These are phyloP conservation scores for Ischnus inquisitorius DNA, from an alignment of 2,888 invertebrate genomes.

Conservation along the genomic window DNA sequence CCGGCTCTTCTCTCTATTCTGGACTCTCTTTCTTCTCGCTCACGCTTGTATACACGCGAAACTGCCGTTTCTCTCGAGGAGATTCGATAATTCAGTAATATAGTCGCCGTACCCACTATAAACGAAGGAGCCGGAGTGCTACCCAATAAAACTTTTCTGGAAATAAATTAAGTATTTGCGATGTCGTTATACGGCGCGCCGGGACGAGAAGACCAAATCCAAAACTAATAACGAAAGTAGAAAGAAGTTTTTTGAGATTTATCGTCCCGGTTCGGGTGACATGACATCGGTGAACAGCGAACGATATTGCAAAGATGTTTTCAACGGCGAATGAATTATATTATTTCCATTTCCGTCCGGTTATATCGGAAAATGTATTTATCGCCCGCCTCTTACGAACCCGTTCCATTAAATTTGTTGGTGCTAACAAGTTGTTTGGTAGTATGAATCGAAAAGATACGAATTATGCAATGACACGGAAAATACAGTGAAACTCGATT, in stretches of 20 bases:
- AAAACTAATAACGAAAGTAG: constrained; percentile 9
- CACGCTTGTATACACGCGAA: constrained; percentile 4
- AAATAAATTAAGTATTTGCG: constrained; percentile 2
- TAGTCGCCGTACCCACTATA: not conserved
- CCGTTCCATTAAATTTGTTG: too few species aligned
- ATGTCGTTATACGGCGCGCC: not conserved
- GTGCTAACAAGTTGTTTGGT: too few species aligned
- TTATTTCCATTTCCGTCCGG: too few species aligned
- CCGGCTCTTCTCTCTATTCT: too few species aligned
- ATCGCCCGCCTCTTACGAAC: too few species aligned
- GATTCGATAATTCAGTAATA: constrained; percentile 27
- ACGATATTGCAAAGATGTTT: too few species aligned
- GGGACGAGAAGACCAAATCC: not conserved
- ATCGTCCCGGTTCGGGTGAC: not conserved
- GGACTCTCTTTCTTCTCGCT: not conserved
- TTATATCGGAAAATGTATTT: too few species aligned
- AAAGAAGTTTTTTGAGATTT: not conserved
- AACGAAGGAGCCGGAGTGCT: not conserved
- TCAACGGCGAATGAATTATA: too few species aligned
- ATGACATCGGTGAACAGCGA: not conserved
- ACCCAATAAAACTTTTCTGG: not conserved
- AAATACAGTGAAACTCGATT: too few species aligned
- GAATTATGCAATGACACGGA: too few species aligned
- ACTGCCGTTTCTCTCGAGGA: not conserved
- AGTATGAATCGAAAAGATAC: too few species aligned